phyloP scores from a whole-genome alignment of 2,888 invertebrate genomes.

The Alcis repandata region DNA sequence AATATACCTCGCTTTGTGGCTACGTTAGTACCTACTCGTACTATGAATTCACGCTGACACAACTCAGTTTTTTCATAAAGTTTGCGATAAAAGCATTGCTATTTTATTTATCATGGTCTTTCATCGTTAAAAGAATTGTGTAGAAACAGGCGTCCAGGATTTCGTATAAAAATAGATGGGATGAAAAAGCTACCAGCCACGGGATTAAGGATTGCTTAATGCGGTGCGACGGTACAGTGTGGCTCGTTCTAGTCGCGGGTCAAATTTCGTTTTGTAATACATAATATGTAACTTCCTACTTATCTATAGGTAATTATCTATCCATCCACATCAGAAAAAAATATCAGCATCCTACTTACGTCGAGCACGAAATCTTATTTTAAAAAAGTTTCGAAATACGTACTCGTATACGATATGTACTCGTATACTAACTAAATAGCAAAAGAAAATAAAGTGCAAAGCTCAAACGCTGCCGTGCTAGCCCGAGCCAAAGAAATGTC shows the following conservation, averaged over 20 bases:
- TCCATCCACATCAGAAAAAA: no score
- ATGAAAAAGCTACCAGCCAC: background rate
- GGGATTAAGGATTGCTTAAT: background rate
- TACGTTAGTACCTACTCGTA: no score
- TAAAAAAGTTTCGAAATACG: background rate
- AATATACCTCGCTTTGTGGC: constrained; percentile 44
- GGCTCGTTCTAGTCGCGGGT: background rate
- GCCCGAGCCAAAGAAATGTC: constrained; percentile 20
- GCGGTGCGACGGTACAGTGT: no score
- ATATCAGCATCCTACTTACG: no score
- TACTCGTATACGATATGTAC: no score
- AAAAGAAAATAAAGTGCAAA: constrained; percentile 11
- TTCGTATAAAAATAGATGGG: constrained; percentile 6
- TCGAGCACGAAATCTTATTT: no score
- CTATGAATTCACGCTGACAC: constrained; percentile 32
- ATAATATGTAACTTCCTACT: background rate
- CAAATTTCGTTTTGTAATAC: background rate
- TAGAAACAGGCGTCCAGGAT: background rate
- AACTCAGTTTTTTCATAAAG: constrained; percentile 32
- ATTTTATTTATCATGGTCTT: constrained; percentile 2
- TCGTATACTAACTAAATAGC: background rate
- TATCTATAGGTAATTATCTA: background rate
- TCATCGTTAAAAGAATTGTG: constrained; percentile 7
- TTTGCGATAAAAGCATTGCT: constrained; percentile 26
- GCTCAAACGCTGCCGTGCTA: constrained; percentile 1